These are phyloP conservation scores for Mesorhabditis belari DNA, from an alignment of 2,888 invertebrate species.

Conservation along the genomic window DNA sequence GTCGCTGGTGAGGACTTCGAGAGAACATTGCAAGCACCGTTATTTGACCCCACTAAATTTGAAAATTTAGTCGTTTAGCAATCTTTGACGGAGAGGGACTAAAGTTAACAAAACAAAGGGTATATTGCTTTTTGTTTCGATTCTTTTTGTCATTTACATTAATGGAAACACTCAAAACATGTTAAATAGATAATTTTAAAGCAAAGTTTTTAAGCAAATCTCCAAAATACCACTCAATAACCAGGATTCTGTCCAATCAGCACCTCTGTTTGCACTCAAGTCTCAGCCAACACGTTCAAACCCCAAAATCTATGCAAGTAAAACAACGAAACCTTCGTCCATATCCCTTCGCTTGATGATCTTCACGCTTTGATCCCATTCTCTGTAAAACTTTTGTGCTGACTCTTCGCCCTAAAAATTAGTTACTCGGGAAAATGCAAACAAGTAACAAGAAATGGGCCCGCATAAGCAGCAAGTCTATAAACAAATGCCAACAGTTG, in stretches of 20 bases:
- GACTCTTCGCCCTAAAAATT: neutral
- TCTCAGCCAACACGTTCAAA: neutral
- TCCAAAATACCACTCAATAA: no score
- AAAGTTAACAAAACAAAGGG: no score
- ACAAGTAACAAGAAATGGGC: neutral
- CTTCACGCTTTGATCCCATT: neutral
- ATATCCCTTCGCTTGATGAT: neutral
- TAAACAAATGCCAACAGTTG: neutral
- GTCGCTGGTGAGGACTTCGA: no score
- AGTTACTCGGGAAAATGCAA: neutral
- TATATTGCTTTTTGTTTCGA: no score
- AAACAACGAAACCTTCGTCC: neutral
- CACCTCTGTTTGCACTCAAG: neutral
- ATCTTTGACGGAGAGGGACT: no score
- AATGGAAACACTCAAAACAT: no score
- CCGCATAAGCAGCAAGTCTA: neutral
- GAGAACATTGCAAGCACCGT: no score
- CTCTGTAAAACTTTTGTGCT: neutral
- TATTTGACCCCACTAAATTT: no score
- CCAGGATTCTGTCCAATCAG: slow-evolving; percentile 12
- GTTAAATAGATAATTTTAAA: no score
- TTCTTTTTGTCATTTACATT: no score
- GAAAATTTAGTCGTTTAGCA: no score
- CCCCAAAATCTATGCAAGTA: neutral
- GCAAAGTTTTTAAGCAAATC: no score